Conservation (phyloP, 1,140 invertebrate species). For the Vollenhovia emeryi region DNA sequence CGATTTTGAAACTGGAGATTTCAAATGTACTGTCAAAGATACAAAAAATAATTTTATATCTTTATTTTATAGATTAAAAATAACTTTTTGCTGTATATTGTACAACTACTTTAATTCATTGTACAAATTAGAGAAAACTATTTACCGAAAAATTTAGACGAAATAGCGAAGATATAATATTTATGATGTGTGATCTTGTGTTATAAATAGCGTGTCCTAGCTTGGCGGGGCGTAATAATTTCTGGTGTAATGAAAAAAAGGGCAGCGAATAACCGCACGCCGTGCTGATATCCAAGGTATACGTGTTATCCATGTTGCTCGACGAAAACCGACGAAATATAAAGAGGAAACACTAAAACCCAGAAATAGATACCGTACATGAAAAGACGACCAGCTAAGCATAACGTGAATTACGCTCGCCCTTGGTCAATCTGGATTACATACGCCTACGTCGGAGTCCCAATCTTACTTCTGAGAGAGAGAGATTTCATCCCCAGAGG, state of each 20-base stretch:
- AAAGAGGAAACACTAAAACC: not conserved
- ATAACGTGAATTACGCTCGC: not conserved
- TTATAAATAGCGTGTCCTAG: no score
- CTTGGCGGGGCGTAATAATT: not conserved
- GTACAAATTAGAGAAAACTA: not conserved
- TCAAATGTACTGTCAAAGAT: no score
- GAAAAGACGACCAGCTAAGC: not conserved
- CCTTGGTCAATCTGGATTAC: not conserved
- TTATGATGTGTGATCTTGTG: not conserved
- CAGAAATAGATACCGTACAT: not conserved
- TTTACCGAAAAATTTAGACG: not conserved
- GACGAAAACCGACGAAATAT: not conserved
- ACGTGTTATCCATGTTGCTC: not conserved
- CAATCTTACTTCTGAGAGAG: not conserved
- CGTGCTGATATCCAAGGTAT: no score
- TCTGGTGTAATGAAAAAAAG: not conserved
- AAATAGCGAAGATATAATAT: not conserved
- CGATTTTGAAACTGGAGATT: not conserved
- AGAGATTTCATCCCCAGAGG: not conserved
- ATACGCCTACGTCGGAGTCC: not conserved
- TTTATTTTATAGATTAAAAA: no score
- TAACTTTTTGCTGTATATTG: not conserved
- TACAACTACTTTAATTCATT: not conserved
- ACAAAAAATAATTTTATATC: no score
- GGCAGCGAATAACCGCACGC: not conserved